A percentile compares a stretch with the other conserved stretches of the same genome.
phyloP scores from a whole-genome alignment of 2,113 vertebrate genomes.

The Hylia prasina region DNA sequence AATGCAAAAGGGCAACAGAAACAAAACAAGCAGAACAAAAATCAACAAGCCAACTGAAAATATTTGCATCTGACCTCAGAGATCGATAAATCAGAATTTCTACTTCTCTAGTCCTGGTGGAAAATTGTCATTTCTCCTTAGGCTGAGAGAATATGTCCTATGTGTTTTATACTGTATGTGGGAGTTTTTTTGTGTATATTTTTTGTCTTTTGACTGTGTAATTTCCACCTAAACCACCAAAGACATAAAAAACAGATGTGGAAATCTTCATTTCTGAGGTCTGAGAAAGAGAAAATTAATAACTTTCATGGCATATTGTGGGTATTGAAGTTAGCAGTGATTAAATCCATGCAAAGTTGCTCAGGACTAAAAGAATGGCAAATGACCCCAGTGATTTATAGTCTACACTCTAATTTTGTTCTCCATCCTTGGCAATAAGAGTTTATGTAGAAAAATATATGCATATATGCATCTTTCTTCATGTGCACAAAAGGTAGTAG shows the following conservation, averaged over 20 bases:
- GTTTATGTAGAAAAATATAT: not conserved
- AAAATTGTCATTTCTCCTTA: not conserved
- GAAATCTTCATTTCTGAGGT: not conserved
- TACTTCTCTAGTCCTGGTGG: not conserved
- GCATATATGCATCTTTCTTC: not conserved
- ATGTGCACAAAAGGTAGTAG: not conserved
- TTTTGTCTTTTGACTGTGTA: not conserved
- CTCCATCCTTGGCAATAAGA: not conserved
- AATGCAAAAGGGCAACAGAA: not conserved
- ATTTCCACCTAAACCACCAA: not conserved
- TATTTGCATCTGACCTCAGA: not conserved
- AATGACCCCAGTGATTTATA: not conserved
- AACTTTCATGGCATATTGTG: not conserved
- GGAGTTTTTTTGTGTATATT: not conserved
- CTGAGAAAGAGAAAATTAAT: not conserved
- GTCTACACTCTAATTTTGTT: not conserved
- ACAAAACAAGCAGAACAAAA: not conserved
- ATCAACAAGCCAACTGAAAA: not conserved
- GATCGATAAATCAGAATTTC: slow-evolving; percentile 15
- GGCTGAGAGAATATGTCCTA: not conserved
- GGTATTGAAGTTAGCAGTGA: not conserved
- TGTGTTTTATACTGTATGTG: not conserved
- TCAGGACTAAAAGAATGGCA: not conserved
- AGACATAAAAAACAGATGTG: not conserved
- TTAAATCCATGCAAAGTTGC: not conserved